A percentile compares a stretch with the other conserved stretches of the same genome.
phyloP scores from a whole-genome alignment of 2,888 invertebrate genomes.

The Carcina quercana region DNA sequence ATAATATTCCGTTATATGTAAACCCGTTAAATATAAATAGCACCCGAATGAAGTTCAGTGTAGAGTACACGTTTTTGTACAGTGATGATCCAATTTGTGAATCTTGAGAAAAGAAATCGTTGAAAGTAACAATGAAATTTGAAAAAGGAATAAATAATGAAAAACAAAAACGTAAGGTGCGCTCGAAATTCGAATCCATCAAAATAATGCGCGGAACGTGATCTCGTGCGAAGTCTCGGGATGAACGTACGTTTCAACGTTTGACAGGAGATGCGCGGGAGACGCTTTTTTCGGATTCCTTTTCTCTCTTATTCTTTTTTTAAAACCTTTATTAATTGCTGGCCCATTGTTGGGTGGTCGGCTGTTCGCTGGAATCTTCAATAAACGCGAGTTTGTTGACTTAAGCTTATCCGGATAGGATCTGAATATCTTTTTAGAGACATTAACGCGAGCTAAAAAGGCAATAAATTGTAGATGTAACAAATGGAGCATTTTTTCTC shows the following conservation, averaged over 20 bases:
- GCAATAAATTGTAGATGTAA: no score
- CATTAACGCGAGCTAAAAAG: no score
- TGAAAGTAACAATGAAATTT: slow-evolving; percentile 9
- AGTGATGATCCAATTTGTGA: no score
- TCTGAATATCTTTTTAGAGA: neutral
- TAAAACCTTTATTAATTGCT: slow-evolving; percentile 45
- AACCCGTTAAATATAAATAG: no score
- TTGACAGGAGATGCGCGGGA: slow-evolving; percentile 43
- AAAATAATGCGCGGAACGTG: slow-evolving; percentile 66
- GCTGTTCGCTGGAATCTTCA: no score
- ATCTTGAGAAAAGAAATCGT: no score
- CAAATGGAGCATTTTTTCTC: no score
- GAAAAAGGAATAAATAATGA: slow-evolving; percentile 19
- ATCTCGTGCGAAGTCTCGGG: slow-evolving; percentile 45
- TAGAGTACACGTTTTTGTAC: no score
- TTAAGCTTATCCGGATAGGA: slow-evolving; percentile 1
- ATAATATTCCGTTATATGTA: no score
- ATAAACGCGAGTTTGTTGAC: neutral
- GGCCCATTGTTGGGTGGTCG: slow-evolving; percentile 51
- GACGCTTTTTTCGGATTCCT: no score
- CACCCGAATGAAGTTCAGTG: no score
- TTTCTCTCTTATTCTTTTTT: slow-evolving; percentile 31
- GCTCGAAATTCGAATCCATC: slow-evolving; percentile 49
- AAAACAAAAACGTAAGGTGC: slow-evolving; percentile 28
- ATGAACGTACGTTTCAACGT: slow-evolving; percentile 49